phyloP scores from a whole-genome alignment of 2,113 vertebrate species.

The Clarias gariepinus region DNA sequence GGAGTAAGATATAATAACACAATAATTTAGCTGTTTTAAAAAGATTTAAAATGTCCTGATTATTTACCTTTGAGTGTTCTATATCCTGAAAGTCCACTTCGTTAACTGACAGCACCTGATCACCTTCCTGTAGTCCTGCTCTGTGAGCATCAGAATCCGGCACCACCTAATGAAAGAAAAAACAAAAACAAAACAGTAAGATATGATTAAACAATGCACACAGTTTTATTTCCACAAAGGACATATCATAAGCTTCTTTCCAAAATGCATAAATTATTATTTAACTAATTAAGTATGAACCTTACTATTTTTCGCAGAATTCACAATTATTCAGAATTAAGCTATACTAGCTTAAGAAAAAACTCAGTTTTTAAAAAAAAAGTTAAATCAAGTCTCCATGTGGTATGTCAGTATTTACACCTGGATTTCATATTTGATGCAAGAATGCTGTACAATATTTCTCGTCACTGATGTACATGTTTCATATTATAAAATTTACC shows the following conservation, averaged over 20 bases:
- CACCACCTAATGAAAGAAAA: slow-evolving; percentile 80
- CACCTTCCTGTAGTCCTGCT: slow-evolving; percentile 94
- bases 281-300: too few species aligned
- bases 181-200: not conserved
- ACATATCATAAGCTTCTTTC: not conserved
- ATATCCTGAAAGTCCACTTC: slow-evolving; percentile 99
- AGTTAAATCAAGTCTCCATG: not conserved
- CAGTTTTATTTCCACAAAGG: not conserved
- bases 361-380: not conserved
- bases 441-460: not conserved
- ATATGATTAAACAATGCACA: not conserved
- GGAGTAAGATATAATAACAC: not conserved
- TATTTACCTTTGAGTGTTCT: slow-evolving; percentile 90
- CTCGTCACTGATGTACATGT: not conserved
- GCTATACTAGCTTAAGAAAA: too few species aligned
- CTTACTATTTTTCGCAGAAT: not conserved
- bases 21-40: too few species aligned
- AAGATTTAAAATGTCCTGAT: not conserved
- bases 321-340: too few species aligned
- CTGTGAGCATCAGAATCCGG: slow-evolving; percentile 93
- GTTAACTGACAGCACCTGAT: slow-evolving; percentile 96
- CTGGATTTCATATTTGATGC: not conserved
- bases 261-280: not conserved
- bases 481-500: not conserved
- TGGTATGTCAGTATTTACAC: not conserved